These are phyloP conservation scores for Acrocephalus kingi DNA, from an alignment of 2,113 vertebrate genomes.

Conservation along the genomic window DNA sequence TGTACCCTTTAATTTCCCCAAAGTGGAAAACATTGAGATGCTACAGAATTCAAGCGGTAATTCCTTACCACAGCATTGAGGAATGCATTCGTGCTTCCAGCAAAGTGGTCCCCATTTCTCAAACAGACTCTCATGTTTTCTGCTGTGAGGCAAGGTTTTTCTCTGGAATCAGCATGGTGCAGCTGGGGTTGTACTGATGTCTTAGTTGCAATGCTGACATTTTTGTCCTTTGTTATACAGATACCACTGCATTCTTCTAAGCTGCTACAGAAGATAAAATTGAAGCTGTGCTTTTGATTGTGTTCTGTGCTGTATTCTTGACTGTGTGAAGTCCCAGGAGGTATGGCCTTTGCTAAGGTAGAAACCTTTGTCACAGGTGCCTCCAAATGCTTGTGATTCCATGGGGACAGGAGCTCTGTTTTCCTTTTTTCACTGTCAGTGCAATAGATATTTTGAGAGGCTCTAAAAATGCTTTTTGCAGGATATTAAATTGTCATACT, in stretches of 20 bases:
- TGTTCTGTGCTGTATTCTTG: background rate
- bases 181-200: background rate
- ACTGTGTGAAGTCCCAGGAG: background rate
- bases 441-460: background rate
- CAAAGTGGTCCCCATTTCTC: background rate
- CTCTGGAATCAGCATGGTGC: background rate
- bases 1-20: background rate
- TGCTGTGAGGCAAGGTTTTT: background rate
- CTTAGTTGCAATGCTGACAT: background rate
- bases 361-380: background rate
- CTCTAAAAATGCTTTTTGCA: background rate
- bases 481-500: background rate
- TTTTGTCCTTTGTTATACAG: background rate
- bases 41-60: background rate
- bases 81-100: background rate
- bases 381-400: background rate
- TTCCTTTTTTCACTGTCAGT: background rate
- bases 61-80: background rate
- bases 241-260: background rate
- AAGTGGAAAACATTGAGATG: background rate
- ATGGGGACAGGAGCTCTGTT: background rate
- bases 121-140: background rate
- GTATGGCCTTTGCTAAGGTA: background rate
- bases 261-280: background rate
- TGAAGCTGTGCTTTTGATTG: background rate